phyloP scores from a whole-genome alignment of 2,888 invertebrate genomes.

The Xiphydria camelus region DNA sequence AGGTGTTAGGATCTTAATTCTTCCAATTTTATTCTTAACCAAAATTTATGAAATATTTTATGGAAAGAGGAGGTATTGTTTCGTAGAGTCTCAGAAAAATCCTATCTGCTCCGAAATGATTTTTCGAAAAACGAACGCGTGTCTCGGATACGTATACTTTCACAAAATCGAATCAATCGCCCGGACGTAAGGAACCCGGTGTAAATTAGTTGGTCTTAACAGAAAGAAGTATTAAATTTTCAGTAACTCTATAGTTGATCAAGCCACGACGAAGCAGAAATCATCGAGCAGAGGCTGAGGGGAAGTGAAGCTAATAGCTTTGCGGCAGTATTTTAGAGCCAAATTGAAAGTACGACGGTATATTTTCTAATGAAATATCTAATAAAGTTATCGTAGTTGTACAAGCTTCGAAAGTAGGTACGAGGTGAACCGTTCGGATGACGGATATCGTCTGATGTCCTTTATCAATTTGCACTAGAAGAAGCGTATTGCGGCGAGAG shows the following conservation, averaged over 20 bases:
- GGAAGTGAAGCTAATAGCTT: background rate
- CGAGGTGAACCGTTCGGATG: background rate
- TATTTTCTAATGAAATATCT: constrained; percentile 8
- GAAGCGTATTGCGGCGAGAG: background rate
- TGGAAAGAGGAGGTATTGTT: too few relatives aligned
- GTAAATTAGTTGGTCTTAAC: constrained; percentile 8
- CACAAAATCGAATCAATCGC: background rate
- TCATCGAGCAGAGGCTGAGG: background rate
- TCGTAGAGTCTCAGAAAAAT: too few relatives aligned
- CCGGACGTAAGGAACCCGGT: background rate
- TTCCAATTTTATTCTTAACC: too few relatives aligned
- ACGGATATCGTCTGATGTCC: background rate
- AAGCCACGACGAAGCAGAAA: background rate
- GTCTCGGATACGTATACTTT: too few relatives aligned
- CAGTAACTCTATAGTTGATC: constrained; percentile 19
- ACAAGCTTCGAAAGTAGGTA: constrained; percentile 1
- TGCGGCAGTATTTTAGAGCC: constrained; percentile 15
- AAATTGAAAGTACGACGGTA: constrained; percentile 12
- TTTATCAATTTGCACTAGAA: background rate
- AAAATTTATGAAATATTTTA: too few relatives aligned
- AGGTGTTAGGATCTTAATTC: too few relatives aligned
- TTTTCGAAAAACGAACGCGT: too few relatives aligned
- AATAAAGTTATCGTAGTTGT: constrained; percentile 2
- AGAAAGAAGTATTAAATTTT: constrained; percentile 9
- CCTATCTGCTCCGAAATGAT: too few relatives aligned